Evolutionary conservation across 1,140 invertebrate species (phyloP).

Genomic region (Drosophila burlai): DNA sequence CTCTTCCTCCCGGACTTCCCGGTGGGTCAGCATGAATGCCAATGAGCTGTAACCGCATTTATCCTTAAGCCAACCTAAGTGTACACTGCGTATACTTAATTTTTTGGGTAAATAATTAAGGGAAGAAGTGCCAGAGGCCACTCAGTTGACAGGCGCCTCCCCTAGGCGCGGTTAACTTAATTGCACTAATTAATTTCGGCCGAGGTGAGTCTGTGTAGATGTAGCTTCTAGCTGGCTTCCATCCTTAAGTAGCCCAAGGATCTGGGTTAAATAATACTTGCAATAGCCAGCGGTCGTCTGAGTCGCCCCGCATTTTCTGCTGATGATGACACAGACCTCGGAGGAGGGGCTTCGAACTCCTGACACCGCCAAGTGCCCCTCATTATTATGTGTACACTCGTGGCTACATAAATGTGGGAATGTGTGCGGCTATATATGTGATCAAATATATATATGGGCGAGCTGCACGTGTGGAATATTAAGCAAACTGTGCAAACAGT

Average conservation of each 20-base stretch:
- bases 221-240: slow-evolving; percentile 38
- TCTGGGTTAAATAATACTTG: slow-evolving; percentile 23
- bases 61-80: slow-evolving; percentile 8
- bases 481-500: slow-evolving; percentile 63
- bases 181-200: slow-evolving; percentile 72
- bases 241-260: slow-evolving; percentile 46
- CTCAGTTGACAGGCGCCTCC: slow-evolving; percentile 12
- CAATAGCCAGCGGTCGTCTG: slow-evolving; percentile 25
- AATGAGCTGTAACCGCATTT: slow-evolving; percentile 37
- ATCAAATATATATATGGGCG: neutral
- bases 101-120: slow-evolving; percentile 32
- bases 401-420: slow-evolving; percentile 7
- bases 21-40: slow-evolving; percentile 36
- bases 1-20: neutral
- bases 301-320: slow-evolving; percentile 40
- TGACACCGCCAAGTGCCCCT: slow-evolving; percentile 37
- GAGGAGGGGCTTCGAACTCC: slow-evolving; percentile 37
- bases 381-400: slow-evolving; percentile 41
- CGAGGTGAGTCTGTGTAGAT: slow-evolving; percentile 58
- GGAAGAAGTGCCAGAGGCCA: slow-evolving; percentile 1
- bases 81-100: slow-evolving; percentile 42
- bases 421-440: neutral
- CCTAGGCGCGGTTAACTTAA: slow-evolving; percentile 54
- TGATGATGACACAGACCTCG: slow-evolving; percentile 65
- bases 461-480: slow-evolving; percentile 64